Evolutionary conservation across 1,140 invertebrate genomes (phyloP).

Genomic region (Drosophila obscura): DNA sequence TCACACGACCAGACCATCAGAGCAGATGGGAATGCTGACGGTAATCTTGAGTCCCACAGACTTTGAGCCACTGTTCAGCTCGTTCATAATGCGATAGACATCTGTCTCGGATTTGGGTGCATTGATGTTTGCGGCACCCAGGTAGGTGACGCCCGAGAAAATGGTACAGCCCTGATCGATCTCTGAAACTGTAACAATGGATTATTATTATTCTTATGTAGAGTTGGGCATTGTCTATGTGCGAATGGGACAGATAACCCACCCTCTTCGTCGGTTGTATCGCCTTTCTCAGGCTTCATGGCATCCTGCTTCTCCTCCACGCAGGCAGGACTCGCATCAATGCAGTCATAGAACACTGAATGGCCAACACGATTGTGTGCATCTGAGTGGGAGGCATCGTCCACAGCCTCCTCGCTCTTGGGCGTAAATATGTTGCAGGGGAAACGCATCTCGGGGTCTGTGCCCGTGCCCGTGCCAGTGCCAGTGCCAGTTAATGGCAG

Average conservation of each 20-base stretch:
- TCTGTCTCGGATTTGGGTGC: constrained; percentile 97
- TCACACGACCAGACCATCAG: constrained; percentile 92
- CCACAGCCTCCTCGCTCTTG: constrained; percentile 68
- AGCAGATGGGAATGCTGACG: constrained; percentile 95
- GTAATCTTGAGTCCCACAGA: constrained; percentile 91
- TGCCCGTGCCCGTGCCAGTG: constrained; percentile 38
- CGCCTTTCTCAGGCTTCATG: constrained; percentile 88
- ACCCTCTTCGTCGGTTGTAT: constrained; percentile 89
- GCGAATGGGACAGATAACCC: constrained; percentile 31
- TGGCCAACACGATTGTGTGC: constrained; percentile 83
- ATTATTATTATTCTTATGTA: not conserved
- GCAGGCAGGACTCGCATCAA: constrained; percentile 84
- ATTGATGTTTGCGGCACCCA: constrained; percentile 96
- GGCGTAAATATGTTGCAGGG: constrained; percentile 67
- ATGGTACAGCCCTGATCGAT: constrained; percentile 94
- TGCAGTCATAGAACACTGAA: constrained; percentile 84
- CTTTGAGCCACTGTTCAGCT: constrained; percentile 89
- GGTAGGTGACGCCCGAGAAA: constrained; percentile 96
- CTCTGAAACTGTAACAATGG: constrained; percentile 86
- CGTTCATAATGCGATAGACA: constrained; percentile 96
- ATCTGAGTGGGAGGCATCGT: constrained; percentile 73
- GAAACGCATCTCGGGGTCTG: constrained; percentile 65
- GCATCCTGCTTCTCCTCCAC: constrained; percentile 89
- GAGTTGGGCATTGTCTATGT: too few relatives aligned
- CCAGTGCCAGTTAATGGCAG: constrained; percentile 66